Conservation (phyloP, 2,888 invertebrate species). For the Drosophila nr. perissopoda region DNA sequence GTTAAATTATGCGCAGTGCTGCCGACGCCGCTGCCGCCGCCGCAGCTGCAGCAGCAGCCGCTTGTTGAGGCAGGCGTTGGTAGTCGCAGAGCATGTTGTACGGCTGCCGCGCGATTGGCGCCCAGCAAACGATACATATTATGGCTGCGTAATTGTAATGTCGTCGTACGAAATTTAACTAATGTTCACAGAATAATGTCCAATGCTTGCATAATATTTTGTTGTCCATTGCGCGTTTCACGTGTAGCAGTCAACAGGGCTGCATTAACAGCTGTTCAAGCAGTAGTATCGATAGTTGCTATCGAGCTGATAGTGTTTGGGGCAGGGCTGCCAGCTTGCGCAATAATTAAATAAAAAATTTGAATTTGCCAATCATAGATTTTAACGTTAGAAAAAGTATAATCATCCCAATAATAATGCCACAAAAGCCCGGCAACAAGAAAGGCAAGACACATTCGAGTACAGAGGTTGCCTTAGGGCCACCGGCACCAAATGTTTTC, state of each 20-base stretch:
- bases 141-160: slow-evolving; percentile 34
- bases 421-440: slow-evolving; percentile 27
- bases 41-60: slow-evolving; percentile 49
- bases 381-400: slow-evolving; percentile 33
- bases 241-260: slow-evolving; percentile 51
- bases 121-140: slow-evolving; percentile 82
- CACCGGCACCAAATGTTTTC: slow-evolving; percentile 69
- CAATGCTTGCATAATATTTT: slow-evolving; percentile 80
- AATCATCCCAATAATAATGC: slow-evolving; percentile 40
- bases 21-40: slow-evolving; percentile 23
- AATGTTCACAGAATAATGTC: slow-evolving; percentile 51
- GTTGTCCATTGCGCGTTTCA: slow-evolving; percentile 60
- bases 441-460: neutral
- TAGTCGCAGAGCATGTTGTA: slow-evolving; percentile 69
- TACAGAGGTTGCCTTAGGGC: neutral
- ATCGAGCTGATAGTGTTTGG: neutral
- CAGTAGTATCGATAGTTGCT: slow-evolving; percentile 11
- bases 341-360: neutral
- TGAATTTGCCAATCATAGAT: slow-evolving; percentile 27
- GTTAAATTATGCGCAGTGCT: slow-evolving; percentile 50
- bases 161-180: slow-evolving; percentile 25
- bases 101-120: slow-evolving; percentile 67
- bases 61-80: slow-evolving; percentile 52
- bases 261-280: slow-evolving; percentile 12
- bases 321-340: slow-evolving; percentile 21